These are phyloP conservation scores for Ashinkailepas kermadecensis DNA, from an alignment of 2,888 invertebrate species.

Conservation along the genomic window DNA sequence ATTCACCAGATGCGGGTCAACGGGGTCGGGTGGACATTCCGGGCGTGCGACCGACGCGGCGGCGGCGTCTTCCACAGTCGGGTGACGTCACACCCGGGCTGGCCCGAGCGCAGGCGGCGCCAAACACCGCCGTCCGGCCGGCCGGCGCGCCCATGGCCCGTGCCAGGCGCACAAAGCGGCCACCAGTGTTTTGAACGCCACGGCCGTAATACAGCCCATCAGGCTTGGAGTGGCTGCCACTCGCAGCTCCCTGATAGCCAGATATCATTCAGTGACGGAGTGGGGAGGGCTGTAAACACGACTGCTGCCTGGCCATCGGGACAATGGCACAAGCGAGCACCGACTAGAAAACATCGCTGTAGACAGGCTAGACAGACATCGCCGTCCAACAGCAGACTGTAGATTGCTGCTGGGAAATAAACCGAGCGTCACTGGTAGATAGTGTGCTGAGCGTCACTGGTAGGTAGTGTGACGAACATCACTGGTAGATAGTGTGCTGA, in stretches of 20 bases:
- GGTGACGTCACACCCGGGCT: background rate
- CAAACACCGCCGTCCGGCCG: background rate
- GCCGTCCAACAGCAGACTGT: no score
- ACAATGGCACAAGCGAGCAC: no score
- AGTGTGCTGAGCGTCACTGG: no score
- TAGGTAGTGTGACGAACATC: no score
- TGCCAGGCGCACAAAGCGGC: background rate
- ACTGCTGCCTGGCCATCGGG: no score
- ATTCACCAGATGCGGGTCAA: background rate
- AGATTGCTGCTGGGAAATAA: no score
- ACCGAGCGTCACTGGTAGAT: no score
- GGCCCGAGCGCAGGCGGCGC: background rate
- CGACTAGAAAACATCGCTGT: no score
- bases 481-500: no score
- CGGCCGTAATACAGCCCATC: background rate
- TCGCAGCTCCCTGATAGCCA: background rate
- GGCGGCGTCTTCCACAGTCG: no score
- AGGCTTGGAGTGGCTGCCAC: background rate
- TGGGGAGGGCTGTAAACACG: conserved; percentile 2
- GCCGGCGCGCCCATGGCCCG: background rate
- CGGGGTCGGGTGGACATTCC: background rate
- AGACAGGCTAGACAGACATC: no score
- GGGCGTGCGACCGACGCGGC: no score
- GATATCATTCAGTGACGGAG: background rate
- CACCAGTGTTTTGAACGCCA: background rate